phyloP scores from a whole-genome alignment of 2,797 vertebrate species.

The Rhabdomys pumilio region DNA sequence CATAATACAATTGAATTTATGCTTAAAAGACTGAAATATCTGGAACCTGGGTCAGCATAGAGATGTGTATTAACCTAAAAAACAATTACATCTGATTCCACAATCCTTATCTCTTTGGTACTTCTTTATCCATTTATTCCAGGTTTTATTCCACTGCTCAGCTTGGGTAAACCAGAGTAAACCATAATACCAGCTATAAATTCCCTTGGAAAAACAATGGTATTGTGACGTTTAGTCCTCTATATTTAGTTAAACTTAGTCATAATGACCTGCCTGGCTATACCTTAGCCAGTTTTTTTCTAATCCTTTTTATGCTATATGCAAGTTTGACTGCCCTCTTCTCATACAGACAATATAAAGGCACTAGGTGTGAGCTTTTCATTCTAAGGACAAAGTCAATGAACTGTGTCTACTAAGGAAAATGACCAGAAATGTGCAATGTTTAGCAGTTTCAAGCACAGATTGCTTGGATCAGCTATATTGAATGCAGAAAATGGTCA shows the following conservation, averaged over 20 bases:
- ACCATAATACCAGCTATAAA: neutral
- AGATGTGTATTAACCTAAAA: neutral
- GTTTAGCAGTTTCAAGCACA: neutral
- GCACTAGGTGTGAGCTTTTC: neutral
- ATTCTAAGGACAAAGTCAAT: neutral
- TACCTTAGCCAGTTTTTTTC: neutral
- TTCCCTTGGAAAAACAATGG: neutral
- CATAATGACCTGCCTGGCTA: neutral
- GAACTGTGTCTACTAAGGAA: neutral
- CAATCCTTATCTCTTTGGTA: neutral
- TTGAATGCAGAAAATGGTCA: neutral
- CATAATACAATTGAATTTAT: neutral
- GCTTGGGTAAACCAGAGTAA: neutral
- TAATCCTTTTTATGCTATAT: neutral
- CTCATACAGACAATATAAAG: neutral
- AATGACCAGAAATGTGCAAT: neutral
- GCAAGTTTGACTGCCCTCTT: neutral
- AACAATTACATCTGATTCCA: neutral
- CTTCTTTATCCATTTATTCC: neutral
- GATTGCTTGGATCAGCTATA: neutral
- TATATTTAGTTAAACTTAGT: slow-evolving; percentile 14
- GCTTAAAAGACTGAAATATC: neutral
- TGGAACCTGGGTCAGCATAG: neutral
- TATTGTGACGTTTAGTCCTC: neutral
- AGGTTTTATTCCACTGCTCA: neutral